Conservation (phyloP, 23 tunicate genomes). For the Trididemnum clinides region DNA sequence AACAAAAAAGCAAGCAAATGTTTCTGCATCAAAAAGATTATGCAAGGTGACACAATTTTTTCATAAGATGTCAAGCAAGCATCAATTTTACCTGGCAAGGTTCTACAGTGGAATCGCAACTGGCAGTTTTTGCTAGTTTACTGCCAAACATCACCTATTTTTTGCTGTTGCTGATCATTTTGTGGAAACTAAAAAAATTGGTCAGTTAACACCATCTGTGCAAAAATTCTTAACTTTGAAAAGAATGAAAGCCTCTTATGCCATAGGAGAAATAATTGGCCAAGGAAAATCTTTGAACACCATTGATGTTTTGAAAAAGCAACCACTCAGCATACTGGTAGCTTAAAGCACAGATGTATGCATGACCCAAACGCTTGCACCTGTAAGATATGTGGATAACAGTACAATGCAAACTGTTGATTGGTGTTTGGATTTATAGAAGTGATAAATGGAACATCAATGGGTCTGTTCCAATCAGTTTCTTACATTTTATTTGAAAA, state of each 20-base stretch:
- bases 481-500: not conserved
- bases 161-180: no score
- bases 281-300: not conserved
- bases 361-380: not conserved
- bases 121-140: no score
- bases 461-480: not conserved
- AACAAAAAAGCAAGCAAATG: no score
- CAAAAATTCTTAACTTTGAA: no score
- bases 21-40: no score
- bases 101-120: no score
- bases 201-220: no score
- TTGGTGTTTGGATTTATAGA: not conserved
- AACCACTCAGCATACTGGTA: not conserved
- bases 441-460: not conserved
- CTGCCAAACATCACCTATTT: no score
- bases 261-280: not conserved
- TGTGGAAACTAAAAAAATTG: no score
- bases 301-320: conserved; percentile 7
- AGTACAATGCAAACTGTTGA: not conserved
- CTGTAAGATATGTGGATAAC: not conserved
- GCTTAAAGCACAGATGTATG: conserved; percentile 11
- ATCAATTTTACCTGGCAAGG: no score
- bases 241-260: not conserved
- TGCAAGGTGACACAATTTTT: no score
- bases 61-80: no score